These are phyloP conservation scores for Drosophila kepulauana DNA, from an alignment of 1,140 invertebrate genomes.

Conservation along the genomic window DNA sequence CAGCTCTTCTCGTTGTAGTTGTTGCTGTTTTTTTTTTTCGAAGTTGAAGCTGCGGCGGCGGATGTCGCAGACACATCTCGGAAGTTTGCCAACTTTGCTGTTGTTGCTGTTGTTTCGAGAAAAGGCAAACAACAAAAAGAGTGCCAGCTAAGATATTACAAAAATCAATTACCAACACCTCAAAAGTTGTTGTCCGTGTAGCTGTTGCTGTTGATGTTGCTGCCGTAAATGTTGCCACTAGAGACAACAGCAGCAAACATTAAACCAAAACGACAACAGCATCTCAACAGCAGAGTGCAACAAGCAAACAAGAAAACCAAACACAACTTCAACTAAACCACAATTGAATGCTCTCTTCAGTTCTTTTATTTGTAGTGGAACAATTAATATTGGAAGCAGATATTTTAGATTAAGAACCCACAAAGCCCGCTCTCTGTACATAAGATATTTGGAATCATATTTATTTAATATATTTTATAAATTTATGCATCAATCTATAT, in stretches of 20 bases:
- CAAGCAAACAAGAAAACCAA: constrained; percentile 26
- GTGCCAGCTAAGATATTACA: constrained; percentile 82
- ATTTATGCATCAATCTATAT: no score
- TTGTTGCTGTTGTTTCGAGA: constrained; percentile 43
- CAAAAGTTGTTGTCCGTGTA: constrained; percentile 66
- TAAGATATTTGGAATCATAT: no score
- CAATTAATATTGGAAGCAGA: no score
- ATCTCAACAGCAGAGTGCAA: constrained; percentile 19
- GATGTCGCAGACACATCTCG: constrained; percentile 81
- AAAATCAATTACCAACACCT: constrained; percentile 84
- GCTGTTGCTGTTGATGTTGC: constrained; percentile 30
- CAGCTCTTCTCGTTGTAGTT: constrained; percentile 37
- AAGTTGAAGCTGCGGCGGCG: constrained; percentile 48
- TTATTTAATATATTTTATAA: no score
- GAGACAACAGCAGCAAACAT: constrained; percentile 67
- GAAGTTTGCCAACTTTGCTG: constrained; percentile 66
- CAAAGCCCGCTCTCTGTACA: no score
- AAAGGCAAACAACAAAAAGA: constrained; percentile 75
- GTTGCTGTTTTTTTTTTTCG: constrained; percentile 20
- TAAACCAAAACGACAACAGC: constrained; percentile 61
- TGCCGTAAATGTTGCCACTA: constrained; percentile 29
- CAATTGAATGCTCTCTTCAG: constrained; percentile 18
- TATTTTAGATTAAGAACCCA: no score
- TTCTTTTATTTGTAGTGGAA: no score
- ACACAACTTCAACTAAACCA: neutral